Conservation (phyloP, 1,140 invertebrate species). For the Drosophila sp. region DNA sequence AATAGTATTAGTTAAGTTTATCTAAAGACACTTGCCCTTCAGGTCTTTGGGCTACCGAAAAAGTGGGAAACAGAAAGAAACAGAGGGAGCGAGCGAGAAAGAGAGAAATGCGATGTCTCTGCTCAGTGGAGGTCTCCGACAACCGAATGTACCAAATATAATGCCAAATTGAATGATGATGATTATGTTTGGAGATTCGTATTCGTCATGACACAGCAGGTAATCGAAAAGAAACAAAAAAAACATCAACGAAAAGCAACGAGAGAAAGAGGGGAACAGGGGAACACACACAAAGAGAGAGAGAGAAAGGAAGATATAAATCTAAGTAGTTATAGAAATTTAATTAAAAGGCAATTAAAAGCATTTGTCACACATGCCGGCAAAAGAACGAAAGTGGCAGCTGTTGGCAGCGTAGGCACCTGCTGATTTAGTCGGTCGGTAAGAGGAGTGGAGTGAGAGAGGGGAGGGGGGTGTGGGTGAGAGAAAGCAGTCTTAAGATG, state of each 20-base stretch:
- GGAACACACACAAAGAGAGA: neutral
- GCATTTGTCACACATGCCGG: conserved; percentile 63
- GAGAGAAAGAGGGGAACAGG: neutral
- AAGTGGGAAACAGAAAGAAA: conserved; percentile 6
- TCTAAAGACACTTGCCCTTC: no score
- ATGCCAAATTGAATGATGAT: conserved; percentile 18
- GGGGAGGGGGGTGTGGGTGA: neutral
- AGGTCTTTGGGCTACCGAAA: no score
- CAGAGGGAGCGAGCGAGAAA: neutral
- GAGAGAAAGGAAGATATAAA: neutral
- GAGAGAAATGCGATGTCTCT: neutral
- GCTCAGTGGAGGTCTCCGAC: neutral
- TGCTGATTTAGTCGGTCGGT: neutral
- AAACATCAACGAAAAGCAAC: no score
- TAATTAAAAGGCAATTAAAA: conserved; percentile 67
- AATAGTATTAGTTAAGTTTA: no score
- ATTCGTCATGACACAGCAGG: conserved; percentile 47
- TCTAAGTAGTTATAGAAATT: conserved; percentile 30
- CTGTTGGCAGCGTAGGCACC: conserved; percentile 7
- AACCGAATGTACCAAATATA: neutral
- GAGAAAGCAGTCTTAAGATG: conserved; percentile 33
- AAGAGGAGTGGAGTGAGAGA: neutral
- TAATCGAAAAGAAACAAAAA: neutral
- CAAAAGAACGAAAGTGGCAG: conserved; percentile 29
- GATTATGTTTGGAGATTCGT: conserved; percentile 10